Percentiles rank a stretch among this genome's conserved stretches.
phyloP scores from a whole-genome alignment of 2,113 vertebrate genomes.

The Callipepla squamata region DNA sequence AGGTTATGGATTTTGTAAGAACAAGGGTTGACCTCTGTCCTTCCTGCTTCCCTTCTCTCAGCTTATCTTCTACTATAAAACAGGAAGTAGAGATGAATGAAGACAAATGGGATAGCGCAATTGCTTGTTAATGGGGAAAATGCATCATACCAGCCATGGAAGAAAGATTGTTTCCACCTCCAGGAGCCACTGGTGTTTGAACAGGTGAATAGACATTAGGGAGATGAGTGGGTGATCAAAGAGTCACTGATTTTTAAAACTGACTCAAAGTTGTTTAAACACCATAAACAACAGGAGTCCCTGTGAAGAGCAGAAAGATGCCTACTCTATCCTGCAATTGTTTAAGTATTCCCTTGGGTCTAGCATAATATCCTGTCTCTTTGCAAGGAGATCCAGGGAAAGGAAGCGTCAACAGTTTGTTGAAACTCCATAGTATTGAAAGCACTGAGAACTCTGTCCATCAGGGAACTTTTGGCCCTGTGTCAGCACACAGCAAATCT shows the following conservation, averaged over 20 bases:
- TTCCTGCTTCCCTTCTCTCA: not conserved
- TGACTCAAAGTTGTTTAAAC: not conserved
- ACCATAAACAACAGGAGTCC: not conserved
- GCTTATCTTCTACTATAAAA: not conserved
- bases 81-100: not conserved
- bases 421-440: not conserved
- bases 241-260: not conserved
- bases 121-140: not conserved
- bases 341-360: not conserved
- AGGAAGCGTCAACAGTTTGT: not conserved
- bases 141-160: not conserved
- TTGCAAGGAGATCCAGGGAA: not conserved
- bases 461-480: not conserved
- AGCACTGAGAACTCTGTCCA: not conserved
- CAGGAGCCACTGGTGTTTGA: not conserved
- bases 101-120: not conserved
- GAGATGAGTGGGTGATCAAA: not conserved
- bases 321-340: not conserved
- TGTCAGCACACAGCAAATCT: not conserved
- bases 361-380: not conserved
- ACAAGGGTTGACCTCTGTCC: not conserved
- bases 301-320: not conserved
- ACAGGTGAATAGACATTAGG: not conserved
- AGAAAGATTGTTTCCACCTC: not conserved
- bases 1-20: not conserved